Evolutionary conservation across 2,888 invertebrate species (phyloP).

Genomic region (Vanessa cardui): DNA sequence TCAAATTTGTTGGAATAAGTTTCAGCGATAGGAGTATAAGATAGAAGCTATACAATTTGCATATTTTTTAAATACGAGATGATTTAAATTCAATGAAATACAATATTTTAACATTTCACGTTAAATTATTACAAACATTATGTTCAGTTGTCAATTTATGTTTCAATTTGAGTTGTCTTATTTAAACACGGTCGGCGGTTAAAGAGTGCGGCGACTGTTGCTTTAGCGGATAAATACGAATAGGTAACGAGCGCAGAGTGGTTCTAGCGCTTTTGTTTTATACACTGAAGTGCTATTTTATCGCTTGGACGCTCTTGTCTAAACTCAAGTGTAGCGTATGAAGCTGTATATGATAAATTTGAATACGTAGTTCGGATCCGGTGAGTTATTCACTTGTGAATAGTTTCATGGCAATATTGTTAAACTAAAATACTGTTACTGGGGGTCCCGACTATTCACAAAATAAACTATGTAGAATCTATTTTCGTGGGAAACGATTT

Average conservation of each 20-base stretch:
- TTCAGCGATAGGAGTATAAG: slow-evolving; percentile 20
- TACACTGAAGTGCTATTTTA: slow-evolving; percentile 59
- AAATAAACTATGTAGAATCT: too few relatives aligned
- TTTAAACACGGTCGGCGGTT: neutral
- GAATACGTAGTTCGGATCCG: slow-evolving; percentile 61
- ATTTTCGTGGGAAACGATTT: too few relatives aligned
- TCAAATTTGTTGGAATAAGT: slow-evolving; percentile 24
- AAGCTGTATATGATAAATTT: slow-evolving; percentile 46
- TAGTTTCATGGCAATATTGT: slow-evolving; percentile 44
- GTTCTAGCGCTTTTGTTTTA: slow-evolving; percentile 54
- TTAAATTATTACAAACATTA: neutral
- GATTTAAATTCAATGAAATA: neutral
- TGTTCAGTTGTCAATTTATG: neutral
- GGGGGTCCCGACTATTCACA: too few relatives aligned
- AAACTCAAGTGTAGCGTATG: slow-evolving; percentile 54
- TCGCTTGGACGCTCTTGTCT: slow-evolving; percentile 54
- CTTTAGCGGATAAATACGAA: slow-evolving; percentile 31
- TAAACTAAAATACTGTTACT: neutral
- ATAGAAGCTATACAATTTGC: slow-evolving; percentile 20
- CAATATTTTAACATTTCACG: neutral
- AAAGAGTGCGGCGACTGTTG: slow-evolving; percentile 22
- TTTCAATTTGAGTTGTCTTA: slow-evolving; percentile 7
- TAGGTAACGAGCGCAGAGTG: slow-evolving; percentile 29
- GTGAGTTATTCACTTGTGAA: slow-evolving; percentile 62
- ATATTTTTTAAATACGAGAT: slow-evolving; percentile 12